Conservation (phyloP, 64 coral and sea anemone genomes). For the Exaiptasia diaphana region DNA sequence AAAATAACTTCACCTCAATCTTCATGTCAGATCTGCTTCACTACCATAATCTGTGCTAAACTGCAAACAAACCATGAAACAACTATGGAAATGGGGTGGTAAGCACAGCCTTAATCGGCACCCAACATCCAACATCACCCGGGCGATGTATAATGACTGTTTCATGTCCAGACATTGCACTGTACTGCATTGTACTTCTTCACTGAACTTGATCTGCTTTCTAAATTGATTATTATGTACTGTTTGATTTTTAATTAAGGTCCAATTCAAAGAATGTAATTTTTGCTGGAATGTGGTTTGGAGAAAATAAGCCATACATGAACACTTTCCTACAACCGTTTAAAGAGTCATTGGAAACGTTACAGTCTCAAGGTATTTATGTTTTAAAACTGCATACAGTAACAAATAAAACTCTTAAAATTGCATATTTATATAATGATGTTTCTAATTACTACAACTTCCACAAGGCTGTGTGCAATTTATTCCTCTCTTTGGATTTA, state of each 20-base stretch:
- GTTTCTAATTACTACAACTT: no score
- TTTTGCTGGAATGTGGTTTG: conserved; percentile 62
- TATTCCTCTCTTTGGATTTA: no score
- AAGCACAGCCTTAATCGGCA: background rate
- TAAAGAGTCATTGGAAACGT: background rate
- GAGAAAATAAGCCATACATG: conserved; percentile 54
- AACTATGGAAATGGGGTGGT: background rate
- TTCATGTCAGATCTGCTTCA: background rate
- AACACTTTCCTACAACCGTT: conserved; percentile 50
- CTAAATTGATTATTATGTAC: no score
- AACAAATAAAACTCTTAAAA: background rate
- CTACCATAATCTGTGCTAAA: background rate
- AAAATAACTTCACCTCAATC: background rate
- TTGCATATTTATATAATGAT: no score
- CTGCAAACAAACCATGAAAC: background rate
- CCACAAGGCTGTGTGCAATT: no score
- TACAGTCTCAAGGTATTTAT: conserved; percentile 14
- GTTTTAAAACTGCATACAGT: background rate
- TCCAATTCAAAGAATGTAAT: conserved; percentile 40
- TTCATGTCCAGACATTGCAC: no score
- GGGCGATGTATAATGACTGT: no score
- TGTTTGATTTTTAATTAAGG: background rate
- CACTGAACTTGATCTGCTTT: no score
- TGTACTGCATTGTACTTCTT: no score
- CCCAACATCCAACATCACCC: background rate